These are phyloP conservation scores for Guaruba guarouba DNA, from an alignment of 2,113 vertebrate genomes.

Conservation along the genomic window DNA sequence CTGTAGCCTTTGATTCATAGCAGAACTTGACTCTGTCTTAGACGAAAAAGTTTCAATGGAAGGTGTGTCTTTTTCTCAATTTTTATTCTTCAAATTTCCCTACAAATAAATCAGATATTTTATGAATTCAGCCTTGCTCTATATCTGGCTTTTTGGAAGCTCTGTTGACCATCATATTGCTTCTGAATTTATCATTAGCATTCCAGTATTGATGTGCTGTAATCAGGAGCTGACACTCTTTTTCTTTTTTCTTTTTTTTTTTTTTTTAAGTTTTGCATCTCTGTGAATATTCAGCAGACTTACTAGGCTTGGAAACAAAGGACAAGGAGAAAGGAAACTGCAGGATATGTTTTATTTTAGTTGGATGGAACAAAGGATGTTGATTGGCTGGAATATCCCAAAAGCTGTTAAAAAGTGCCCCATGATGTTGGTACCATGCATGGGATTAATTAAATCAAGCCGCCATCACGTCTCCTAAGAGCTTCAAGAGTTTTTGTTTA, in stretches of 20 bases:
- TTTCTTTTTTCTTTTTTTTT: too few species aligned
- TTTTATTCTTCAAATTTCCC: neutral
- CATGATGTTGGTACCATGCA: neutral
- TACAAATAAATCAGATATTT: neutral
- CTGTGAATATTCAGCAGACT: neutral
- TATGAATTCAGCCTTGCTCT: neutral
- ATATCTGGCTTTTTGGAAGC: neutral
- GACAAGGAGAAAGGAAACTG: neutral
- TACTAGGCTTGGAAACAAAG: neutral
- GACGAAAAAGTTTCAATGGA: neutral
- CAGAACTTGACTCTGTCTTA: neutral
- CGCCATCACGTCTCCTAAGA: neutral
- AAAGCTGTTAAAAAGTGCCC: neutral
- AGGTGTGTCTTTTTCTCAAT: neutral
- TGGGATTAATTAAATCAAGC: neutral
- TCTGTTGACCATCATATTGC: neutral
- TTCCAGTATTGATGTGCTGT: neutral
- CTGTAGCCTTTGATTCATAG: neutral
- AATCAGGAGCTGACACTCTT: neutral
- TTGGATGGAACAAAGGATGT: neutral
- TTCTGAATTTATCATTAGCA: neutral
- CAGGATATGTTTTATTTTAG: neutral
- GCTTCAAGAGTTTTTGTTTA: neutral
- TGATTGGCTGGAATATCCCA: neutral
- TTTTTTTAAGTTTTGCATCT: neutral